Conservation (phyloP, 1,140 invertebrate species). For the Calephelis virginiensis region DNA sequence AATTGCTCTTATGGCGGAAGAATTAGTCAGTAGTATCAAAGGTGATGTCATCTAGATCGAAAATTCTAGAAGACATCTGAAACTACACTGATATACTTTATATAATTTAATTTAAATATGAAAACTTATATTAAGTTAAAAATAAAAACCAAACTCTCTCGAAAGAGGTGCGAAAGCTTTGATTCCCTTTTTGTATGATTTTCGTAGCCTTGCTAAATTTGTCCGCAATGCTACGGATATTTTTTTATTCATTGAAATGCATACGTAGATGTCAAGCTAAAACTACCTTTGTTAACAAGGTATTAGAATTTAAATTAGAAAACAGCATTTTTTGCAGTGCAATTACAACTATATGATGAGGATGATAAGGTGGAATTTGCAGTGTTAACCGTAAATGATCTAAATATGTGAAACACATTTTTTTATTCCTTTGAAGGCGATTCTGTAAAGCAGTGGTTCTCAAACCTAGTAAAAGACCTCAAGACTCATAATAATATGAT, state of each 20-base stretch:
- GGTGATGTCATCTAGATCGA: too few relatives aligned
- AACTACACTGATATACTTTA: background rate
- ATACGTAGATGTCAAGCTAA: constrained; percentile 25
- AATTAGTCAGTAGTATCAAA: too few relatives aligned
- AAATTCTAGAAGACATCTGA: too few relatives aligned
- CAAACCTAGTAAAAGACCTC: too few relatives aligned
- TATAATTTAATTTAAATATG: background rate
- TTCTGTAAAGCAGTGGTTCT: constrained; percentile 34
- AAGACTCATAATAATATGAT: too few relatives aligned
- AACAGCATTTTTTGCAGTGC: constrained; percentile 13
- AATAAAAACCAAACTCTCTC: background rate
- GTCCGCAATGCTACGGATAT: constrained; percentile 42
- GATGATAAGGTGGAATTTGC: background rate
- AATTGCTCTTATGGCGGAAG: too few relatives aligned
- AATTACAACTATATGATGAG: constrained; percentile 3
- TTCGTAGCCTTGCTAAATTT: constrained; percentile 44
- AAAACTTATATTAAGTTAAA: background rate
- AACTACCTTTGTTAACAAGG: constrained; percentile 25
- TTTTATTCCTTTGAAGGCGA: constrained; percentile 37
- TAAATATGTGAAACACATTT: constrained; percentile 23
- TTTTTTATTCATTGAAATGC: constrained; percentile 33
- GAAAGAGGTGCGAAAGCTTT: constrained; percentile 36
- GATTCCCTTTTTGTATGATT: constrained; percentile 29
- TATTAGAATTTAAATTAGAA: constrained; percentile 23
- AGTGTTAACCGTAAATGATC: constrained; percentile 10